phyloP scores from a whole-genome alignment of 1,140 invertebrate species.

The Diorhabda carinulata region DNA sequence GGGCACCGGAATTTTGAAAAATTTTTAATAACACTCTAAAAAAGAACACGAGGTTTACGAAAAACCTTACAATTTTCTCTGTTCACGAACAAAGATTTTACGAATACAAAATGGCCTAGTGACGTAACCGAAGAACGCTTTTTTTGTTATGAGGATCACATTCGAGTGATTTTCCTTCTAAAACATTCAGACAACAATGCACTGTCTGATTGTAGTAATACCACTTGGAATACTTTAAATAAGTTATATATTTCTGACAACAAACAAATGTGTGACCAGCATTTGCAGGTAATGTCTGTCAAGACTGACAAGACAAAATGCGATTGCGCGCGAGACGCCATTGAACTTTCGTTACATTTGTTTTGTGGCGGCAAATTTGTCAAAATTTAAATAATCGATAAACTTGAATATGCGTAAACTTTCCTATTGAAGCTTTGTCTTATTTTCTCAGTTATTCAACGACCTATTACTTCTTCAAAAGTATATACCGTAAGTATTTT shows the following conservation, averaged over 20 bases:
- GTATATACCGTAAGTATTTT: neutral
- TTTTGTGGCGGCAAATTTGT: conserved; percentile 33
- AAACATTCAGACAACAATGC: conserved; percentile 6
- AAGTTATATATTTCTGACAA: conserved; percentile 25
- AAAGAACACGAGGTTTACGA: conserved; percentile 24
- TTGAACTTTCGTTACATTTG: conserved; percentile 17
- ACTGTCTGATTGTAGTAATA: conserved; percentile 15
- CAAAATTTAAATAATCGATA: conserved; percentile 29
- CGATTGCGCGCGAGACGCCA: conserved; percentile 15
- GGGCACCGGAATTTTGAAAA: conserved; percentile 61
- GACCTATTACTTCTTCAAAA: conserved; percentile 12
- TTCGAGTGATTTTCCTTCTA: conserved; percentile 15
- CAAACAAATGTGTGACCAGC: conserved; percentile 28
- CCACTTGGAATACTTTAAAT: conserved; percentile 27
- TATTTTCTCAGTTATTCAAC: conserved; percentile 7
- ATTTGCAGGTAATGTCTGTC: conserved; percentile 35
- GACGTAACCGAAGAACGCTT: conserved; percentile 40
- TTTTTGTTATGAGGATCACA: conserved; percentile 22
- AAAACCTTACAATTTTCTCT: conserved; percentile 21
- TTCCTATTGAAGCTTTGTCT: conserved; percentile 17
- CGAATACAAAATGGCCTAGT: conserved; percentile 46
- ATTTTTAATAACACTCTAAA: conserved; percentile 29
- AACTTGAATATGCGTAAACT: conserved; percentile 27
- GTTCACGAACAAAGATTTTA: conserved; percentile 27
- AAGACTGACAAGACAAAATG: conserved; percentile 25